These are phyloP conservation scores for Tringa solitaria DNA, from an alignment of 2,113 vertebrate species.

Conservation along the genomic window DNA sequence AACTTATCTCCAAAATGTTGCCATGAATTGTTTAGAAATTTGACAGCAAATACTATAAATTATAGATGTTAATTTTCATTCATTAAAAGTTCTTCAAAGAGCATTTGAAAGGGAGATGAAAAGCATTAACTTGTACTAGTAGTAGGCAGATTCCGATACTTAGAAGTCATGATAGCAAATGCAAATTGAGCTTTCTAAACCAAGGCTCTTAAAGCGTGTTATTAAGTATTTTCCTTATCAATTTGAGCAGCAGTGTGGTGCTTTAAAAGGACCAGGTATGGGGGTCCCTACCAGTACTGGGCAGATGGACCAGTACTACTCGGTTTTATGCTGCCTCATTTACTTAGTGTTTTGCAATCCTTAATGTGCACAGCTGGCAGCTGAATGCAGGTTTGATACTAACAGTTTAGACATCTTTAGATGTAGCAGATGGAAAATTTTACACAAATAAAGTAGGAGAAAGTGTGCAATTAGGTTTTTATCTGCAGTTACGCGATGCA, in stretches of 20 bases:
- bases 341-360: conserved; percentile 85
- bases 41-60: conserved; percentile 67
- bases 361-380: conserved; percentile 90
- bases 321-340: conserved; percentile 84
- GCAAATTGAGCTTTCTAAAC: conserved; percentile 70
- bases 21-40: conserved; percentile 70
- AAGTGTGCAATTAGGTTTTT: conserved; percentile 88
- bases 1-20: conserved; percentile 61
- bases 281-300: conserved; percentile 78
- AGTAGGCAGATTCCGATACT: conserved; percentile 66
- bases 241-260: conserved; percentile 66
- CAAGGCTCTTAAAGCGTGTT: conserved; percentile 66
- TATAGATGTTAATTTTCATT: conserved; percentile 71
- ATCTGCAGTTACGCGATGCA: conserved; percentile 80
- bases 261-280: conserved; percentile 81
- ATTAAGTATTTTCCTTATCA: conserved; percentile 72
- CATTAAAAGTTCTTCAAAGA: conserved; percentile 74
- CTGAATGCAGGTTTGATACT: conserved; percentile 88
- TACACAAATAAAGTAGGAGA: conserved; percentile 90
- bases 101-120: conserved; percentile 70
- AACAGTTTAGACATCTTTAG: conserved; percentile 90
- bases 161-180: conserved; percentile 76
- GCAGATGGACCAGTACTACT: conserved; percentile 86
- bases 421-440: conserved; percentile 90
- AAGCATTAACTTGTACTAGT: conserved; percentile 69